Evolutionary conservation across 1,140 invertebrate species (phyloP).

Genomic region (Babylonia areolata): DNA sequence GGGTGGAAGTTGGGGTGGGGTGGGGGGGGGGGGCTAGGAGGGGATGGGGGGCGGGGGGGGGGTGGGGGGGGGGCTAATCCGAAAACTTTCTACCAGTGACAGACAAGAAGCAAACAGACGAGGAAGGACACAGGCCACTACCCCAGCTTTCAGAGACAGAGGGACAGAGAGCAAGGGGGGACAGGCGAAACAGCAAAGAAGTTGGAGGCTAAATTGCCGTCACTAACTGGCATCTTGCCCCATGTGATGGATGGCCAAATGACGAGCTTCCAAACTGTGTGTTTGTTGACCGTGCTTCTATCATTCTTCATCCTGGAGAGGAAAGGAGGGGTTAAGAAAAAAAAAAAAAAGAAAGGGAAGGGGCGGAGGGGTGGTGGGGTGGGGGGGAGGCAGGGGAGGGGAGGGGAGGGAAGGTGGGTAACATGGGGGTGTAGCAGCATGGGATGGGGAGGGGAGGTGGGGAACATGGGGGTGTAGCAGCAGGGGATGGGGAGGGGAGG

Average conservation of each 20-base stretch:
- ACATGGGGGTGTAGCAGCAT: too few species aligned
- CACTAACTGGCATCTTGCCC: background rate
- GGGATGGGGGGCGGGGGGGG: too few species aligned
- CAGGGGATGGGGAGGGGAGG: too few species aligned
- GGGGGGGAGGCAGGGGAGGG: too few species aligned
- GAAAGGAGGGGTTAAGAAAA: background rate
- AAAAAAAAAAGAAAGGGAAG: background rate
- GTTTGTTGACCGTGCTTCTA: constrained; percentile 22
- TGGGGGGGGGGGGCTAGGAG: background rate
- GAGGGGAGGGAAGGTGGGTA: too few species aligned
- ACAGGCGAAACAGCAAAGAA: background rate
- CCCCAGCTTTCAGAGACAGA: background rate
- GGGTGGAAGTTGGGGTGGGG: background rate
- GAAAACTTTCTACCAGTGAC: constrained; percentile 22
- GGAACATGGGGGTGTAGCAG: too few species aligned
- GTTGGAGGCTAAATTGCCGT: constrained; percentile 27
- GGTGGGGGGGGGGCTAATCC: background rate
- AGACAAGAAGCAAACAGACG: constrained; percentile 8
- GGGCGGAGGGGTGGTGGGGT: too few species aligned
- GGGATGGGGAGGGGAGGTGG: too few species aligned
- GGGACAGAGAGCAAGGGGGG: background rate
- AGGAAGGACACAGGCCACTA: background rate
- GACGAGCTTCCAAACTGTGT: constrained; percentile 5
- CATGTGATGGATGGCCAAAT: constrained; percentile 10
- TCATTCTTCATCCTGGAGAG: constrained; percentile 11